Base-by-base conservation (phyloP, 2,888 invertebrate species). In the Oxyscelio sp. region DNA sequence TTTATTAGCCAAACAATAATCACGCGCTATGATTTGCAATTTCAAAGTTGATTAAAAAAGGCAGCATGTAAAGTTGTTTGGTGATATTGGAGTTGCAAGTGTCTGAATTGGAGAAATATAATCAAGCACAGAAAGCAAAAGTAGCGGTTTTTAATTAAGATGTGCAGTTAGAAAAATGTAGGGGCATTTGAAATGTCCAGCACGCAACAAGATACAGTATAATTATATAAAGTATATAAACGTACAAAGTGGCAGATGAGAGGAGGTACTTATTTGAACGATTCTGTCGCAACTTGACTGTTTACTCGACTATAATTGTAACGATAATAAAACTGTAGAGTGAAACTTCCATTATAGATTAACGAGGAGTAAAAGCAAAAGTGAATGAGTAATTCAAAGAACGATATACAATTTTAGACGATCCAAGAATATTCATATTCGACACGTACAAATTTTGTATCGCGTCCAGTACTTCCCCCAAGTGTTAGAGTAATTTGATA, bases 361-460 rank as follows among this genome's bases (percentile, higher is more conserved):
- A 11, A 56, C n/a, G 31, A 31, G 15, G n/a, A 27, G 8, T 6
- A 6, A 54, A 2, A 6, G 17, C 3, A 24, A 27, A 31, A 31
- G 9, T 34, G 34, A 34, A 34, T n/a, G n/a, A n/a, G n/a, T n/a
- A n/a, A n/a, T n/a, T 34, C 34, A 34, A 34, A 11, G 31, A 31
- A 63, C 27, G 3, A 45, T 0, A 15, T 24, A 13, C 11, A 15
- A 63, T 31, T 56, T 56, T 8, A 34, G 19, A n/a, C n/a, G n/a
- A n/a, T n/a, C n/a, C n/a, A 22, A 34, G 21, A 34, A 74, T 31
- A 40, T 8, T 21, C 45, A 56, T 40, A 71, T 45, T 61, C 40
- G 21, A 80, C 22, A 66, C 52, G 43, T 74, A 73, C 74, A 82
- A 70, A 75, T 70, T 75, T 61, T 74, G 59, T 74, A 65, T 61